Evolutionary conservation across 2,888 invertebrate species (phyloP).

Genomic region (Leptinotarsa haldemani): DNA sequence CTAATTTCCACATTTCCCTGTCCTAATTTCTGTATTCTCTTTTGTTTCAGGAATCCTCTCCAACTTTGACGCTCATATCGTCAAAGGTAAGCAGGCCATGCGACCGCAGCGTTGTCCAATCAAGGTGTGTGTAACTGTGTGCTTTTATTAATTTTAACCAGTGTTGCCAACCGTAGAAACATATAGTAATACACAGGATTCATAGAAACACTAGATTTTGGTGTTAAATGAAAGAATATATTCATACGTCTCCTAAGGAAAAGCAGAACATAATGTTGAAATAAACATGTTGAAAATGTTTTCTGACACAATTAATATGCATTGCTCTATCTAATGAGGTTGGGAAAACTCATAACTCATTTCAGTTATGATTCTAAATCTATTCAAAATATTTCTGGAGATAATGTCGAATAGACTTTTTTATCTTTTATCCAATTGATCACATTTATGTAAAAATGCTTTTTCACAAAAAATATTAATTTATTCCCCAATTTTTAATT

Average conservation of each 20-base stretch:
- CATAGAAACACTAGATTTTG: neutral
- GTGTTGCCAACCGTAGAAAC: constrained; percentile 23
- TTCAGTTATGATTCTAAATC: too few relatives aligned
- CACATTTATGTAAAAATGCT: too few relatives aligned
- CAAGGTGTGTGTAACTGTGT: constrained; percentile 66
- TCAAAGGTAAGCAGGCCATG: constrained; percentile 78
- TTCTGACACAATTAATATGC: too few relatives aligned
- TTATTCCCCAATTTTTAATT: too few relatives aligned
- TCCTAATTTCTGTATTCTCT: constrained; percentile 59
- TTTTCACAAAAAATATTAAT: too few relatives aligned
- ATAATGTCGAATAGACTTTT: too few relatives aligned
- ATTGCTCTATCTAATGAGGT: too few relatives aligned
- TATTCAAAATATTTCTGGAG: too few relatives aligned
- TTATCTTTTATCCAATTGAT: too few relatives aligned
- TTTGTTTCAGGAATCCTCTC: constrained; percentile 81
- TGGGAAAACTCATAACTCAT: too few relatives aligned
- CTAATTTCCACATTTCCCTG: constrained; percentile 10
- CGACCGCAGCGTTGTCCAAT: constrained; percentile 67
- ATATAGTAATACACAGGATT: neutral
- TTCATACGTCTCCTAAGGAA: neutral
- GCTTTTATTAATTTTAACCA: constrained; percentile 45
- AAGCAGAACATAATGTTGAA: too few relatives aligned
- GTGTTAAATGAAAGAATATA: neutral
- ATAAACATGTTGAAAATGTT: too few relatives aligned
- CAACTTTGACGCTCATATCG: constrained; percentile 82